Evolutionary conservation across 1,140 invertebrate genomes (phyloP), one percentile per base, ranked within the genome.

Genomic region (Eriosoma lanigerum): DNA sequence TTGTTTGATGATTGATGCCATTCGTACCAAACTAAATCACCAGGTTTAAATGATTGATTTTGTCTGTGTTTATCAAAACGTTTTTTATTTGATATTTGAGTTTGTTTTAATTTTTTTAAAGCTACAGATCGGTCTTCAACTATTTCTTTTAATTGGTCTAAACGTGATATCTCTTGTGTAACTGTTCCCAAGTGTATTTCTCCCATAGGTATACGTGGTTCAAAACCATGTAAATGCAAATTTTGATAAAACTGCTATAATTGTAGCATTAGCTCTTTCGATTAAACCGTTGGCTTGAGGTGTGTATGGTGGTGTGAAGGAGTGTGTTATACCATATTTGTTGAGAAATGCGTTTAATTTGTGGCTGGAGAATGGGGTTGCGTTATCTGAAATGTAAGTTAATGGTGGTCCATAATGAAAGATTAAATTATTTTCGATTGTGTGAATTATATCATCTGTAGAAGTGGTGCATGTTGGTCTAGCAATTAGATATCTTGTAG

Each of bases 331-430:
- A 1, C 60, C 26, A 32, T 62, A 32, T 29, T 19, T 62, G 5
- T 15, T 38, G 3, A 62, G 5, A n/a, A 62, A 62, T 13, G 17
- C 17, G 3, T 62, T 62, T 5, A 62, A 29, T 62, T 62, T 62
- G 3, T 29, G 13, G 32, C 60, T 62, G 26, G 0, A 13, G 19
- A 62, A 62, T 19, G n/a, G n/a, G 10, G 54, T 56, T 56, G 54
- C n/a, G n/a, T 56, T 56, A n/a, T 56, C 54, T 21, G 54, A 29
- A 32, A 62, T 62, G 26, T 62, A 62, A 6, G 26, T 62, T 13
- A 62, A 38, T n/a, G 60, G 60, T 62, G 26, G 13, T 62, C 26
- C 60, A 62, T 62, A 62, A 29, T 62, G 60, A 32, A 17, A 29
- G 9, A 29, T 29, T 29, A 32, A 17, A 62, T 62, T 26, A 62